Conservation (phyloP, 92 coral and sea anemone genomes). For the Isaurus tuberculatus region DNA sequence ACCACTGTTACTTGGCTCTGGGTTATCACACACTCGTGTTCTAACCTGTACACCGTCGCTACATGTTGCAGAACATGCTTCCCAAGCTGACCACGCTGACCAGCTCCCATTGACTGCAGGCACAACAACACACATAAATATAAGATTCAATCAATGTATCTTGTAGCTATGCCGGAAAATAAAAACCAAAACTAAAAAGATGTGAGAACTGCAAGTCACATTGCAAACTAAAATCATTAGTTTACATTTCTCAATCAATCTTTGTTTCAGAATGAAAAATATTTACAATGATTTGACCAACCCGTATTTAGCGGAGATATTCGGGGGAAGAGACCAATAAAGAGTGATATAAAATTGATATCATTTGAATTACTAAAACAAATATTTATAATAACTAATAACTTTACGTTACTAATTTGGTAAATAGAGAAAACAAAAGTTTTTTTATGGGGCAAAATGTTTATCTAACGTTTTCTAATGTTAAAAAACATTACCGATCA, state of each 20-base stretch:
- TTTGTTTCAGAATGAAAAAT: too few species aligned
- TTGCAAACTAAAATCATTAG: neutral
- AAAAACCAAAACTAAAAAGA: neutral
- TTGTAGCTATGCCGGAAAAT: neutral
- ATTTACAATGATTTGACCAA: too few species aligned
- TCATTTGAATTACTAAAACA: too few species aligned
- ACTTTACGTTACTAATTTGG: too few species aligned
- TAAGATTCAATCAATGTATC: neutral
- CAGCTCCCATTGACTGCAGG: conserved; percentile 92
- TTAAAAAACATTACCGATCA: too few species aligned
- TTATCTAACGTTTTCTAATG: too few species aligned
- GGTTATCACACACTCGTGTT: conserved; percentile 77
- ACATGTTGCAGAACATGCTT: conserved; percentile 96
- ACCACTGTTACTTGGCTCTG: conserved; percentile 80
- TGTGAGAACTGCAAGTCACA: neutral
- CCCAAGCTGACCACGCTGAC: conserved; percentile 97
- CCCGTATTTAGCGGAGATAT: too few species aligned
- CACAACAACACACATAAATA: neutral
- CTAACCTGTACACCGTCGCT: conserved; percentile 92
- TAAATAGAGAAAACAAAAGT: too few species aligned
- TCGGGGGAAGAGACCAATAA: too few species aligned
- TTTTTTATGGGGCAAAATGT: too few species aligned
- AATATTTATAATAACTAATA: too few species aligned
- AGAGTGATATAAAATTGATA: too few species aligned
- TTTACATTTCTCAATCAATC: neutral